Percentiles rank a stretch among this genome's conserved stretches.
Evolutionary conservation across 2,797 vertebrate species (phyloP).

Genomic region (Myotis planiceps): DNA sequence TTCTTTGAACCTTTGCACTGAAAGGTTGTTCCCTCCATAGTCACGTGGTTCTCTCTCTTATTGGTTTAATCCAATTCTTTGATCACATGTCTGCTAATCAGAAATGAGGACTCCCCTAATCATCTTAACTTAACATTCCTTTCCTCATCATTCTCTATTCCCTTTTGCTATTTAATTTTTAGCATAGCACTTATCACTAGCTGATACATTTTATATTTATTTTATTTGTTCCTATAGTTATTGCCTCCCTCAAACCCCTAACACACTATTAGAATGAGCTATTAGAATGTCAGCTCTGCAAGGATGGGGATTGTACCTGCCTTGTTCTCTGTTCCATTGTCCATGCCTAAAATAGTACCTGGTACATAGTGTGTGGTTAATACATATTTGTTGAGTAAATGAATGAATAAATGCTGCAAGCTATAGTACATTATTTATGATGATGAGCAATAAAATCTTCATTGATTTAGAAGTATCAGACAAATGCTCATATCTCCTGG

Average conservation of each 20-base stretch:
- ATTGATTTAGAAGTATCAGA: background rate
- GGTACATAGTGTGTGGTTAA: background rate
- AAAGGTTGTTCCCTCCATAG: background rate
- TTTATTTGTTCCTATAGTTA: background rate
- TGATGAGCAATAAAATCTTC: background rate
- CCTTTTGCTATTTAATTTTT: background rate
- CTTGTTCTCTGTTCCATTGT: background rate
- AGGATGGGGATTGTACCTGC: background rate
- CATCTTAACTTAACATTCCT: background rate
- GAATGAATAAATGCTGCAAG: background rate
- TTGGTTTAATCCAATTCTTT: background rate
- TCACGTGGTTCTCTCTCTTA: background rate
- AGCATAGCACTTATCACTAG: background rate
- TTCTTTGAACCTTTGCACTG: background rate
- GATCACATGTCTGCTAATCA: background rate
- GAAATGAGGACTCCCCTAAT: background rate
- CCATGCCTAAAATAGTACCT: background rate
- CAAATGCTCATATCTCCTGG: background rate
- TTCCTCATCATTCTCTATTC: background rate
- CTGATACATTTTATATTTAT: background rate
- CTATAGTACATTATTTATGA: background rate
- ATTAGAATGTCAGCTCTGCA: background rate
- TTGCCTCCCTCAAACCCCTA: background rate
- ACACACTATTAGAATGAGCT: background rate
- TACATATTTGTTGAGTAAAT: background rate